Percentiles rank a stretch among this genome's conserved stretches.
Evolutionary conservation across 2,797 vertebrate genomes (phyloP).

Genomic region (Artibeus lituratus): DNA sequence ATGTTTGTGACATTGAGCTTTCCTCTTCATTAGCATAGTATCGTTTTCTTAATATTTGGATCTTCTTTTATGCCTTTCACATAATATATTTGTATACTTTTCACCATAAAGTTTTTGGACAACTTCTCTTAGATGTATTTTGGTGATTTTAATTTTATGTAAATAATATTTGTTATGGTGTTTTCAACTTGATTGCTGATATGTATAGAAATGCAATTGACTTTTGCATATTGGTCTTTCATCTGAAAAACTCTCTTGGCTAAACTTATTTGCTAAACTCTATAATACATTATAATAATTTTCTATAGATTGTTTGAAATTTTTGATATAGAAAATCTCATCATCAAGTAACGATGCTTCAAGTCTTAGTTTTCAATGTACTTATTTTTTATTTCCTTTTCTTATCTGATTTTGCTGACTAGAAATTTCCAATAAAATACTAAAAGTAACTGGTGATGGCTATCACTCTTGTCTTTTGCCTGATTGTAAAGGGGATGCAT

Average conservation of each 20-base stretch:
- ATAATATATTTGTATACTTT: not conserved
- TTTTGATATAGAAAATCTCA: not conserved
- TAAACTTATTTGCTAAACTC: not conserved
- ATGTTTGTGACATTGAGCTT: not conserved
- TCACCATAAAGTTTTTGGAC: not conserved
- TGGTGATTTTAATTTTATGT: not conserved
- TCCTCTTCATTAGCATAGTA: not conserved
- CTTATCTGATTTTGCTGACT: slow-evolving; percentile 42
- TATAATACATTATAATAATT: not conserved
- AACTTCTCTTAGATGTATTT: not conserved
- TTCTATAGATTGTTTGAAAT: not conserved
- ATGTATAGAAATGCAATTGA: not conserved
- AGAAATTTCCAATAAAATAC: slow-evolving; percentile 34
- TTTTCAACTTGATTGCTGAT: not conserved
- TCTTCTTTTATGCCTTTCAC: not conserved
- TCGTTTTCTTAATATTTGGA: not conserved
- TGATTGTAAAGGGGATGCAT: not conserved
- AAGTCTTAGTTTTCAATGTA: slow-evolving; percentile 11
- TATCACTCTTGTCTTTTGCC: not conserved
- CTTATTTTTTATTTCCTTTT: not conserved
- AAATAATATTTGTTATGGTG: not conserved
- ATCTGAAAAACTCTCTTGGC: not conserved
- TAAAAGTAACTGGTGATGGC: not conserved
- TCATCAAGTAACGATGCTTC: not conserved
- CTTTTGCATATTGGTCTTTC: not conserved